Evolutionary conservation across 2,888 invertebrate genomes (phyloP).

Genomic region (Neoitamus cyanurus): DNA sequence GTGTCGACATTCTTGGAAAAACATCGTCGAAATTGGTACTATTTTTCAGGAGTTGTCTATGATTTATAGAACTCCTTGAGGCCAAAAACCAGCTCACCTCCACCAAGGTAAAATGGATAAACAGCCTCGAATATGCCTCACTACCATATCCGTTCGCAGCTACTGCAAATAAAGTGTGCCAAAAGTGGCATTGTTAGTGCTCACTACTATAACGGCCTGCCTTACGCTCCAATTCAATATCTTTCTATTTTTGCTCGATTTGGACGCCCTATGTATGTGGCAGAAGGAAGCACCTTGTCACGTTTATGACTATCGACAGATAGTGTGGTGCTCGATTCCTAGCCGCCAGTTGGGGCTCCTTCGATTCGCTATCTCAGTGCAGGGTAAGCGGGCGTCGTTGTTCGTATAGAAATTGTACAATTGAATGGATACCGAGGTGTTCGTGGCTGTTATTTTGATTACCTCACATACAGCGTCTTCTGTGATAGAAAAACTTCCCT

Average conservation of each 20-base stretch:
- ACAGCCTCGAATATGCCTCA: neutral
- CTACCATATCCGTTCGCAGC: neutral
- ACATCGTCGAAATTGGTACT: neutral
- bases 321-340: neutral
- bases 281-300: slow-evolving; percentile 25
- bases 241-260: slow-evolving; percentile 15
- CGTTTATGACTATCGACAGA: slow-evolving; percentile 43
- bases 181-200: neutral
- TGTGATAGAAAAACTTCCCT: slow-evolving; percentile 6
- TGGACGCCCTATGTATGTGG: neutral
- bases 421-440: slow-evolving; percentile 2
- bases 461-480: neutral
- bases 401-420: too few relatives aligned
- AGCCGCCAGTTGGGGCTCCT: slow-evolving; percentile 36
- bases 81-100: neutral
- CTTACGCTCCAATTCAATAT: neutral
- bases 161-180: neutral
- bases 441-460: slow-evolving; percentile 4
- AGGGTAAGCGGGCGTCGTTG: too few relatives aligned
- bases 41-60: neutral
- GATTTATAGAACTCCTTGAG: neutral
- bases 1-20: neutral
- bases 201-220: neutral
- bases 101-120: neutral
- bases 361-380: too few relatives aligned